phyloP scores from a whole-genome alignment of 2,113 vertebrate genomes.

The human (Homo sapiens) region GRCh38 chr4:46339501-46340000 shows the following conservation, averaged over 20 bases:
- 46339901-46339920: background rate
- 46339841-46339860: background rate
- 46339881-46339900: background rate
- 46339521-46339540: background rate
- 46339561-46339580: background rate
- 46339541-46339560: background rate
- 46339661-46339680: background rate
- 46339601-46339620: background rate
- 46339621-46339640: background rate
- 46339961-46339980: background rate
- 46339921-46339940: background rate
- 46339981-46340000: background rate
- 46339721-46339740: background rate
- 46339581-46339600: background rate
- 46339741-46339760: background rate
- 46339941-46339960: background rate
- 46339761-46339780: background rate
- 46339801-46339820: background rate
- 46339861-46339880: background rate
- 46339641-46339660: background rate
- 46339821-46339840: background rate
- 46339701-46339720: background rate
- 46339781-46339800: background rate
- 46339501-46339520: background rate
- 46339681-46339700: background rate